Percentiles rank a stretch among this genome's conserved stretches.
These are phyloP conservation scores for Strix uralensis DNA, from an alignment of 2,113 vertebrate genomes.

Conservation along the genomic window DNA sequence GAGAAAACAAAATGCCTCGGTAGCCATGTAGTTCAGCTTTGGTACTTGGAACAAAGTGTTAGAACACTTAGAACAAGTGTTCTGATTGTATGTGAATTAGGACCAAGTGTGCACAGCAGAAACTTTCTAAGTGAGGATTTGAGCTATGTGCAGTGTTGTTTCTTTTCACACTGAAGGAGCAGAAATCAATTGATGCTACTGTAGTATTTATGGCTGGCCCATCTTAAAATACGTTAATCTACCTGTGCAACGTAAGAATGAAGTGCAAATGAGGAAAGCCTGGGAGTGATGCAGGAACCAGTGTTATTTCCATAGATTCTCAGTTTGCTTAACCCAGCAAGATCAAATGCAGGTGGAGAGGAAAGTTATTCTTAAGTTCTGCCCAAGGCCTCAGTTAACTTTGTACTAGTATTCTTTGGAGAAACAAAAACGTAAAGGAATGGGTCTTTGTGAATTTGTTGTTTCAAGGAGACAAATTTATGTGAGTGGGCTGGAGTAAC, in stretches of 20 bases:
- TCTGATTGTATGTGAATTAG: neutral
- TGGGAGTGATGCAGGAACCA: neutral
- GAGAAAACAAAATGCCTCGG: neutral
- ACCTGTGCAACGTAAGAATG: neutral
- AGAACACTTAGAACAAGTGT: neutral
- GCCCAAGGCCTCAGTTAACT: neutral
- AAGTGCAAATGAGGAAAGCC: neutral
- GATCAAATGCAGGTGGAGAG: neutral
- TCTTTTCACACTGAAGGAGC: neutral
- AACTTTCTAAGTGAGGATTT: neutral
- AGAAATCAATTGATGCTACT: neutral
- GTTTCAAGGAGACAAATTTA: neutral
- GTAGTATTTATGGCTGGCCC: neutral
- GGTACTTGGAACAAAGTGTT: neutral
- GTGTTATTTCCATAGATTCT: neutral
- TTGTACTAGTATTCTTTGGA: neutral
- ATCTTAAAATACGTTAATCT: neutral
- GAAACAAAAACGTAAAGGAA: neutral
- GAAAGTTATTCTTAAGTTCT: neutral
- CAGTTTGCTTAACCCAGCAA: neutral
- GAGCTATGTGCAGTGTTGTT: neutral
- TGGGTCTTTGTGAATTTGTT: neutral
- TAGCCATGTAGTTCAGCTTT: neutral
- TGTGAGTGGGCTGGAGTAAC: neutral
- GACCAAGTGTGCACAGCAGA: neutral